Base-by-base conservation (phyloP, 2,113 vertebrate genomes). In the Chamaetylas fuelleborni region DNA sequence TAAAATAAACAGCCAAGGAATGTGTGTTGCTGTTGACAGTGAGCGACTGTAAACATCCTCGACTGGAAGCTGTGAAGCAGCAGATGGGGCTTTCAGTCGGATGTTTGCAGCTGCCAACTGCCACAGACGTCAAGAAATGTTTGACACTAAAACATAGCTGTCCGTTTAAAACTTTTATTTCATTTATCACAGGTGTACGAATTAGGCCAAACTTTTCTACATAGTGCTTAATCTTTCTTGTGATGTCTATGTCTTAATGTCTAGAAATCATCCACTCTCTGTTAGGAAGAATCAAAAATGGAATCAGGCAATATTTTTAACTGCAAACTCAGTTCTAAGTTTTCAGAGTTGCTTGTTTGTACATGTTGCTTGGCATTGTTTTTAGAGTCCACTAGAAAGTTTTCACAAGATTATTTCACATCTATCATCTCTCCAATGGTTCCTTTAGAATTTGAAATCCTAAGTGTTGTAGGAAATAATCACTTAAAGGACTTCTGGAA, bases 21-120 rank as follows among this genome's bases (percentile, higher is more conserved):
- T 91, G 92, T 62, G 73, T 82, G 71, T 94, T 80, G 80, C 96
- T 98, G 96, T 92, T 98, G 98, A 98, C 98, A 98, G 98, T 97
- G 98, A 98, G 99, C 98, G 97, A 97, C 98, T 99, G 99, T 99
- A 99, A 99, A 99, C 99, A 99, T 99, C 99, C 99, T 99, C 99
- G 99, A 99, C 99, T 99, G 99, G 99, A 99, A 99, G 99, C 99
- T 99, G 98, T 98, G 98, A 98, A 98, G 97, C 98, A 97, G 57
- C 93, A 96, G 95, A 98, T 95, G 85, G 98, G 98, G 99, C 99
- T 99, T 99, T 99, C 99, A 99, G 99, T 99, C 99, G 98, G 99
- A 99, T 99, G 99, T 99, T 99, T 99, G 99, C 99, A 99, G 98
- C 99, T 99, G 99, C 99, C 98, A 97, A 98, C 99, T 99, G 99